phyloP scores from a whole-genome alignment of 2,113 vertebrate genomes.

The Paralichthys olivaceus region DNA sequence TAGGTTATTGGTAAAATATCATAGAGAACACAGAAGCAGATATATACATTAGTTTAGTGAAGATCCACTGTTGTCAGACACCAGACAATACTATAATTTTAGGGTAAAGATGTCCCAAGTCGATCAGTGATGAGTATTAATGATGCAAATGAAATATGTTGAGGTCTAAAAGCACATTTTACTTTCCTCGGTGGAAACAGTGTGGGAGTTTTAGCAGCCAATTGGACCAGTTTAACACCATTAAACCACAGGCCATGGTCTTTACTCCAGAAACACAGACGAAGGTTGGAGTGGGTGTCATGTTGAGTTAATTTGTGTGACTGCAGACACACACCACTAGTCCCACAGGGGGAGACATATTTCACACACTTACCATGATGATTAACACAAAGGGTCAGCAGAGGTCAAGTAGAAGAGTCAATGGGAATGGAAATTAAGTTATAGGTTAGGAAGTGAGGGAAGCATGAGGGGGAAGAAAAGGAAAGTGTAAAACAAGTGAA shows the following conservation, averaged over 20 bases:
- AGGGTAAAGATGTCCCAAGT: background rate
- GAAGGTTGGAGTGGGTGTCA: conserved; percentile 27
- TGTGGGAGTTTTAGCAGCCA: background rate
- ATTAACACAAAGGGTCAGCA: conserved; percentile 48
- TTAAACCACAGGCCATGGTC: conserved; percentile 29
- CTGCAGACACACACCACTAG: conserved; percentile 38
- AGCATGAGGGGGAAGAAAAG: background rate
- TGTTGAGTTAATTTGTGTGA: conserved; percentile 45
- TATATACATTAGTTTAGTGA: background rate
- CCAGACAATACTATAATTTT: background rate
- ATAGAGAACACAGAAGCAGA: background rate
- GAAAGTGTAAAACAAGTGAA: background rate
- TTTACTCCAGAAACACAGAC: conserved; percentile 27
- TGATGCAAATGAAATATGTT: background rate
- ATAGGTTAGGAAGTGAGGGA: background rate
- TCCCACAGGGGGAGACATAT: conserved; percentile 27
- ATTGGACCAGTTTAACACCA: conserved; percentile 49
- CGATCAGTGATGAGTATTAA: too few species aligned
- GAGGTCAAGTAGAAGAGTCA: conserved; percentile 47
- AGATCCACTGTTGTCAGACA: background rate
- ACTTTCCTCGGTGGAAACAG: background rate
- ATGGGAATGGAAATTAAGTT: background rate
- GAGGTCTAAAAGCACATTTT: conserved; percentile 1
- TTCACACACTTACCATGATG: conserved; percentile 37
- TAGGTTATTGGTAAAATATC: background rate